These are phyloP conservation scores for Halocynthia roretzi DNA, from an alignment of 23 tunicate species.

Conservation along the genomic window DNA sequence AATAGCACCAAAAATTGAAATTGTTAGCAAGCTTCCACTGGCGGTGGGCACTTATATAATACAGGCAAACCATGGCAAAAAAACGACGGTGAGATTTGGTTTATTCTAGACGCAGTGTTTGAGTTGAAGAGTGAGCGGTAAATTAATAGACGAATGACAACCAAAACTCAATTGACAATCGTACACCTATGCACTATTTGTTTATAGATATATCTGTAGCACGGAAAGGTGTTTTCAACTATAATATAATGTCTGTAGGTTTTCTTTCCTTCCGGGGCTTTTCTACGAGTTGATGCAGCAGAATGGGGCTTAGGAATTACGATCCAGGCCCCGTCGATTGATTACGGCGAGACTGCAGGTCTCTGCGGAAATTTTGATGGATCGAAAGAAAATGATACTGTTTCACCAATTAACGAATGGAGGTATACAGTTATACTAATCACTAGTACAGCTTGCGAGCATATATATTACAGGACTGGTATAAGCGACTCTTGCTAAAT, in stretches of 20 bases:
- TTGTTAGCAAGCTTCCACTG: background rate
- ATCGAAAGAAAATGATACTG: background rate
- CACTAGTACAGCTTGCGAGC: too few relatives aligned
- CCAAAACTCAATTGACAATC: too few relatives aligned
- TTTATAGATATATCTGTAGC: too few relatives aligned
- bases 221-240: too few relatives aligned
- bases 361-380: conserved; percentile 16
- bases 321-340: background rate
- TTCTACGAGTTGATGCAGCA: background rate
- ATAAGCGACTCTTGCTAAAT: too few relatives aligned
- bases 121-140: too few relatives aligned
- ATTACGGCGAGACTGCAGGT: background rate
- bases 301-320: conserved; percentile 5
- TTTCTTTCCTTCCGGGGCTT: conserved; percentile 2
- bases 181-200: too few relatives aligned
- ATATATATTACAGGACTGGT: too few relatives aligned
- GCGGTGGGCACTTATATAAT: background rate
- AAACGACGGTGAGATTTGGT: background rate
- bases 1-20: background rate
- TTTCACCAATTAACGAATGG: too few relatives aligned
- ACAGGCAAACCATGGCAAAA: background rate
- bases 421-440: too few relatives aligned
- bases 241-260: background rate
- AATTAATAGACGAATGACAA: too few relatives aligned
- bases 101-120: too few relatives aligned